Evolutionary conservation across 2,797 vertebrate species (phyloP).

Genomic region (Micropoecilia bifurca): DNA sequence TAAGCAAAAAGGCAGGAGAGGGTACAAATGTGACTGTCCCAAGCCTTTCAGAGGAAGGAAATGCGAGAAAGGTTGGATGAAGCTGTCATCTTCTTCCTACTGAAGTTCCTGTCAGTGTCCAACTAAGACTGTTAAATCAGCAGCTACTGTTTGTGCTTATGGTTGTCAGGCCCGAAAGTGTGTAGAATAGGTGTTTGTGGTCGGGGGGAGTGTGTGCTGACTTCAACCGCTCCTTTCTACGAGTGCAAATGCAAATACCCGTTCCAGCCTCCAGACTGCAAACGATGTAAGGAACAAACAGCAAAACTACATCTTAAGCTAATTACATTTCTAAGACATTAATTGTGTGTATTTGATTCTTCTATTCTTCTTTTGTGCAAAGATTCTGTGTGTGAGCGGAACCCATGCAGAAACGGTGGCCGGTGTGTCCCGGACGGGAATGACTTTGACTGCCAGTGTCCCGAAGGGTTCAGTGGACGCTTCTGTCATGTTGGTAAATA

Average conservation of each 20-base stretch:
- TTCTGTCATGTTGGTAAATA: conserved; percentile 82
- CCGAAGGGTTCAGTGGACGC: conserved; percentile 63
- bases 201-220: conserved; percentile 79
- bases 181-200: conserved; percentile 72
- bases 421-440: conserved; percentile 59
- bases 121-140: neutral
- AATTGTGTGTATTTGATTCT: neutral
- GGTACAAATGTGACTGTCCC: conserved; percentile 76
- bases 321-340: neutral
- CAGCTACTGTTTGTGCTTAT: neutral
- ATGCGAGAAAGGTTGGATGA: conserved; percentile 77
- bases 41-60: conserved; percentile 68
- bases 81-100: neutral
- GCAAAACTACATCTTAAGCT: neutral
- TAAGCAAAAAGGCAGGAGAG: conserved; percentile 48
- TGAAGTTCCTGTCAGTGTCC: neutral
- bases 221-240: conserved; percentile 68
- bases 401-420: conserved; percentile 80
- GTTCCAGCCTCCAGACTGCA: conserved; percentile 87
- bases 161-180: conserved; percentile 49
- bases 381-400: conserved; percentile 72
- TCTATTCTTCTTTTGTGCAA: conserved; percentile 24
- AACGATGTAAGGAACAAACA: conserved; percentile 53
- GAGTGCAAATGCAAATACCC: conserved; percentile 83
- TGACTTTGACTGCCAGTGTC: conserved; percentile 79